Evolutionary conservation across 2,113 vertebrate species (phyloP).

Genomic region (Pygoscelis adeliae): DNA sequence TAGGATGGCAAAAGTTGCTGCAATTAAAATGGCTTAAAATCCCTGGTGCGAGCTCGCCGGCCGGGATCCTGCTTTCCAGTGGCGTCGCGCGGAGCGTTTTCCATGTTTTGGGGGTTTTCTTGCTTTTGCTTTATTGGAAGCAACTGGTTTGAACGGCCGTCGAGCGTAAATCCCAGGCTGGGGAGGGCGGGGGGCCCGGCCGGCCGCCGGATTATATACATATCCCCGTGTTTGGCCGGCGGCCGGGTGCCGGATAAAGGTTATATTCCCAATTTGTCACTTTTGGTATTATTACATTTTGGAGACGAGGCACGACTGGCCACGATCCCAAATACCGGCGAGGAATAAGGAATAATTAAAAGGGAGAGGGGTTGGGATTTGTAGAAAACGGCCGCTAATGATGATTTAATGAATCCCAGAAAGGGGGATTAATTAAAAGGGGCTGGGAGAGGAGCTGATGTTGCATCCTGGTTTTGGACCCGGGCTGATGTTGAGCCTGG

Average conservation of each 20-base stretch:
- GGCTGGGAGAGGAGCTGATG: neutral
- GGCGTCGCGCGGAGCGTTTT: fast-evolving
- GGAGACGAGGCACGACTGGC: neutral
- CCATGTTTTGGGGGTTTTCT: neutral
- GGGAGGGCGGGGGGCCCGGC: neutral
- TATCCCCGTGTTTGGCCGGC: neutral
- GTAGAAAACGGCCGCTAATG: neutral
- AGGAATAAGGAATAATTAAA: neutral
- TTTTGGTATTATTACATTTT: neutral
- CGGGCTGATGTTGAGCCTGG: neutral
- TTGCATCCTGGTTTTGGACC: neutral
- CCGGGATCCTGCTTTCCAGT: neutral
- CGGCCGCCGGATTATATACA: neutral
- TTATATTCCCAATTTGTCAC: neutral
- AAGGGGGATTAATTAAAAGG: neutral
- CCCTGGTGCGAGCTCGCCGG: fast-evolving
- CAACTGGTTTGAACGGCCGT: neutral
- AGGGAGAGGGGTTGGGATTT: neutral
- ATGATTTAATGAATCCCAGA: conserved; percentile 4
- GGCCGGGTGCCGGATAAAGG: neutral
- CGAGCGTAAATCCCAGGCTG: neutral
- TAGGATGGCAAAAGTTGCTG: neutral
- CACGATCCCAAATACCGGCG: neutral
- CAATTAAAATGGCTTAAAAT: neutral
- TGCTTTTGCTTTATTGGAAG: neutral